A percentile compares a stretch with the other conserved stretches of the same genome.
Conservation (phyloP, 2,888 invertebrate genomes). For the Maniola hyperantus region DNA sequence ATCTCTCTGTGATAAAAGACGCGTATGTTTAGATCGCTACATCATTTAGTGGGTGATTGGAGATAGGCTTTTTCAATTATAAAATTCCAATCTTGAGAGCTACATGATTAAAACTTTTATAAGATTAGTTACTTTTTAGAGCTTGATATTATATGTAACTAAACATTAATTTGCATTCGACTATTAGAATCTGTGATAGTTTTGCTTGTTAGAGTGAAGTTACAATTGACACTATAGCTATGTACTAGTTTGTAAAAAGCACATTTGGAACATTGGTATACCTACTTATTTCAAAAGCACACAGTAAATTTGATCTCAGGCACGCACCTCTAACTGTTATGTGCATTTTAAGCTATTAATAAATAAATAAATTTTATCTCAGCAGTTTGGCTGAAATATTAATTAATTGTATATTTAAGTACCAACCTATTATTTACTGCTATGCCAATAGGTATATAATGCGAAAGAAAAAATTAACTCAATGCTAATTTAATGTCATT, state of each 20-base stretch:
- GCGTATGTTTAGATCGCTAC: constrained; percentile 29
- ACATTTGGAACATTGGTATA: no score
- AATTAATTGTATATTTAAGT: no score
- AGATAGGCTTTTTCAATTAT: constrained; percentile 27
- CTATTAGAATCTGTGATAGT: background rate
- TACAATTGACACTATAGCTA: background rate
- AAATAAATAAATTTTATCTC: no score
- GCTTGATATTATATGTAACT: background rate
- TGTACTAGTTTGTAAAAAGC: no score
- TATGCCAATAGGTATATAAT: background rate
- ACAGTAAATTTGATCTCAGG: no score
- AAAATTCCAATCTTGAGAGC: constrained; percentile 21
- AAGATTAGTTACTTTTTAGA: no score
- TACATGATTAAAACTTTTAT: background rate
- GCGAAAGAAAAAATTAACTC: background rate
- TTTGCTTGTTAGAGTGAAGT: background rate
- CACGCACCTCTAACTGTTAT: no score
- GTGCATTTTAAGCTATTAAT: no score
- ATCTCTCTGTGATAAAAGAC: constrained; percentile 17
- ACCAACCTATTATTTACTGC: no score
- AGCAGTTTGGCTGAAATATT: no score
- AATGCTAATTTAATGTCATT: background rate
- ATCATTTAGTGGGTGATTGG: constrained; percentile 22
- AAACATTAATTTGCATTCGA: background rate
- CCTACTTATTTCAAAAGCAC: no score